A percentile compares a stretch with the other conserved stretches of the same genome.
Evolutionary conservation across 2,113 vertebrate genomes (phyloP).

Genomic region (Sciurus niger): DNA sequence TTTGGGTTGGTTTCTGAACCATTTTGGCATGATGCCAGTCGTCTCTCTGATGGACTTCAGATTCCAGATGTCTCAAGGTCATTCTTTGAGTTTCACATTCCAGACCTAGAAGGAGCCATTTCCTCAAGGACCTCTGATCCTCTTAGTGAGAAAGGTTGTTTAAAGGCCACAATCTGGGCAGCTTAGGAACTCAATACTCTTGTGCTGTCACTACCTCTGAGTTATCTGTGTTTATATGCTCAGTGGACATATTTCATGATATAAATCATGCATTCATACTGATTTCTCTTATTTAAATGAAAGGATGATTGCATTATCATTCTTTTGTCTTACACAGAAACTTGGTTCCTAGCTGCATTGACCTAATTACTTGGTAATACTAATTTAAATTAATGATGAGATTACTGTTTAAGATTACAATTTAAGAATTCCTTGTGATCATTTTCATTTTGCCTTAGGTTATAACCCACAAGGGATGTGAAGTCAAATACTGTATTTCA

Average conservation of each 20-base stretch:
- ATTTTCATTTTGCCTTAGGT: neutral
- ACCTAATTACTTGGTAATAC: neutral
- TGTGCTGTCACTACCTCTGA: neutral
- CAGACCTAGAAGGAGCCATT: neutral
- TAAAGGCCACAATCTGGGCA: neutral
- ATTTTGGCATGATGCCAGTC: neutral
- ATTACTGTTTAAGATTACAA: neutral
- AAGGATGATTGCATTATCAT: neutral
- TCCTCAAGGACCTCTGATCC: neutral
- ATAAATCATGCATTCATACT: neutral
- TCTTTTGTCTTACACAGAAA: conserved; percentile 22
- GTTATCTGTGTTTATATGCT: neutral
- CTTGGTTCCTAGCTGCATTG: neutral
- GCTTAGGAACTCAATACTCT: neutral
- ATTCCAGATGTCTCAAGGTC: neutral
- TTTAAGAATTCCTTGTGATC: neutral
- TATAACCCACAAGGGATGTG: neutral
- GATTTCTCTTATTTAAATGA: neutral
- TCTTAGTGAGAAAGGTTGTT: neutral
- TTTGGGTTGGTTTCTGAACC: neutral
- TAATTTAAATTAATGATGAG: neutral
- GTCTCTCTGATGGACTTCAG: neutral
- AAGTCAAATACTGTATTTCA: neutral
- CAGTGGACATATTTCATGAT: neutral
- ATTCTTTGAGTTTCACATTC: neutral